Evolutionary conservation across 2,888 invertebrate genomes (phyloP).

Genomic region (Gasteruption jaculator): DNA sequence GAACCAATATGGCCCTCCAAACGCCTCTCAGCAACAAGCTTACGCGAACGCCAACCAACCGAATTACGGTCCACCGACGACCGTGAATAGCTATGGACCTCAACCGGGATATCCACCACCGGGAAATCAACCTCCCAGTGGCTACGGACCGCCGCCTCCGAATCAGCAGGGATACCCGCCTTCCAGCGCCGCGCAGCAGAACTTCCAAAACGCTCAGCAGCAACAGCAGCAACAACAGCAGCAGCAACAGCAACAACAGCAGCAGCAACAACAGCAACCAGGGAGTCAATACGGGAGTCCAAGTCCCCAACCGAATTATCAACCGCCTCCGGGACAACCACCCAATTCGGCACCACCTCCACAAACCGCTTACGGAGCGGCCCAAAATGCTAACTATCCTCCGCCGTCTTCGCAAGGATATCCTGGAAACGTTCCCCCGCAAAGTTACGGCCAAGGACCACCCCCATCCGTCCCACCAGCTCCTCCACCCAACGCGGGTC

Average conservation of each 20-base stretch:
- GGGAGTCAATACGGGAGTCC: constrained; percentile 50
- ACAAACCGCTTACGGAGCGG: constrained; percentile 44
- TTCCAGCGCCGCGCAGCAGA: constrained; percentile 51
- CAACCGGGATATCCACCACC: constrained; percentile 58
- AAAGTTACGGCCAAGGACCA: too few species aligned
- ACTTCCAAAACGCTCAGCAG: constrained; percentile 50
- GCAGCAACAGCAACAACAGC: constrained; percentile 20
- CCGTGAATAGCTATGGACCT: constrained; percentile 47
- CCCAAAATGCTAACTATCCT: too few species aligned
- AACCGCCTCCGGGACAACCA: constrained; percentile 32
- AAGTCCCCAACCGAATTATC: constrained; percentile 48
- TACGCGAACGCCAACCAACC: constrained; percentile 63
- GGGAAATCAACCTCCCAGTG: constrained; percentile 55
- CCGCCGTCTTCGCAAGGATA: too few species aligned
- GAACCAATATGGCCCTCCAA: constrained; percentile 62
- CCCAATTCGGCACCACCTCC: constrained; percentile 37
- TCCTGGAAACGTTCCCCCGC: too few species aligned
- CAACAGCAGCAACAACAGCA: constrained; percentile 33
- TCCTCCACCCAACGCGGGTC: constrained; percentile 55
- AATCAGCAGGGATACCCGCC: constrained; percentile 68
- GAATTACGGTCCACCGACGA: constrained; percentile 44
- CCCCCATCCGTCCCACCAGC: constrained; percentile 49
- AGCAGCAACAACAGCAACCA: constrained; percentile 31
- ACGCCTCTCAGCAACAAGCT: constrained; percentile 60
- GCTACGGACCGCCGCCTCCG: constrained; percentile 62